Base-by-base conservation (phyloP, 1,140 invertebrate genomes). In the Cydia fagiglandana region DNA sequence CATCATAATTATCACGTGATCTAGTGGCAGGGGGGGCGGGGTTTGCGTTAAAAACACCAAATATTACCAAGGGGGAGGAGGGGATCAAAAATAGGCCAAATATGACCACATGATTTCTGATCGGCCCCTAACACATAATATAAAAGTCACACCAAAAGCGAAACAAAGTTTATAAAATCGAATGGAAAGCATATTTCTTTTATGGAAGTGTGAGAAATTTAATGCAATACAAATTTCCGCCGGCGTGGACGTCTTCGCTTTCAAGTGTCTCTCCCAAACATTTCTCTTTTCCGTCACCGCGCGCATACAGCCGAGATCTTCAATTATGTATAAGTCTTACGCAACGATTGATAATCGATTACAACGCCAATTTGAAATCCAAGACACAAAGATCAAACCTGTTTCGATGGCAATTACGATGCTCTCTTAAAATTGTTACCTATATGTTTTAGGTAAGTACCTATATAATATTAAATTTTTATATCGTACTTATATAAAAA, bases 241-340 rank as follows among this genome's bases (percentile, higher is more conserved):
- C 68, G 78, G 75, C 75, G 76, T 78, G 73, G 77, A 66, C 73
- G 53, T 56, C 53, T 56, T 56, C 17, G 75, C 81, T 84, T 84
- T 84, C 82, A 73, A 83, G 80, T 83, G 79, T 81, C 81, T 83
- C 78, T 81, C 81, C 61, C 75, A 80, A 79, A 82, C 80, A 82
- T 86, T 83, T 83, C 81, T 82, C 83, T 86, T 86, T 84, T 75
- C 76, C 76, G 38, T 78, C 68, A 79, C 79, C 24, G 38, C 78
- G 73, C 68, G 74, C 79, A 70, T 6, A 74, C 78, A 64, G 76
- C n/a, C 74, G 75, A 66, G 76, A 76, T 79, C 76, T 79, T 80
- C 77, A 77, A 75, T 82, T 80, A 80, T 76, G 78, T 80, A n/a
- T n/a, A n/a, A 68, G 47, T 74, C 75, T 84, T 84, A 75, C 81